These are phyloP conservation scores for Toxonevra muliebris DNA, from an alignment of 2,888 invertebrate genomes.

Conservation along the genomic window DNA sequence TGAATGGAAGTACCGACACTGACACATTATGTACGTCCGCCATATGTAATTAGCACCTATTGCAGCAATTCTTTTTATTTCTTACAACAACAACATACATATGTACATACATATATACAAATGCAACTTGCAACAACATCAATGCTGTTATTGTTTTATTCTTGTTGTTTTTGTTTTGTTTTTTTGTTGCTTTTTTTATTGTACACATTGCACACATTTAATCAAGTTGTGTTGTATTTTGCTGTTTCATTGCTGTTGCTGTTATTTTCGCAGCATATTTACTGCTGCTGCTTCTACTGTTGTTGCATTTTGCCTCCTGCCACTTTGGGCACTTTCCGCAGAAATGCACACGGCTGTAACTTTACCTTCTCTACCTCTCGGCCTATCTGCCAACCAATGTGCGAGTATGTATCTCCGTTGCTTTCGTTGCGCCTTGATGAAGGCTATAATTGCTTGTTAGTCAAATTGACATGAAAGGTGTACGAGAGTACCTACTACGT, in stretches of 20 bases:
- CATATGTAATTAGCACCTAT: slow-evolving; percentile 47
- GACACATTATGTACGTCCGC: slow-evolving; percentile 16
- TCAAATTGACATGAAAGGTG: slow-evolving; percentile 44
- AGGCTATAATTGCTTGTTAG: slow-evolving; percentile 45
- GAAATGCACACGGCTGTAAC: slow-evolving; percentile 23
- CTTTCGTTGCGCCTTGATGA: slow-evolving; percentile 43
- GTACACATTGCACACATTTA: neutral
- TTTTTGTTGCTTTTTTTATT: slow-evolving; percentile 1
- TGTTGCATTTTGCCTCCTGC: slow-evolving; percentile 8
- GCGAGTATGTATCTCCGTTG: slow-evolving; percentile 13
- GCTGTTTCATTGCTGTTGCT: slow-evolving; percentile 15
- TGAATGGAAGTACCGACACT: no score
- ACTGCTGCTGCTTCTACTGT: slow-evolving; percentile 8
- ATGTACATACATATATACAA: no score
- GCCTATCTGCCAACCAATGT: slow-evolving; percentile 30
- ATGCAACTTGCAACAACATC: neutral
- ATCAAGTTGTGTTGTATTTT: slow-evolving; percentile 12
- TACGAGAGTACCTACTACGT: no score
- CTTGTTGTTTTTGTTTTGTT: slow-evolving; percentile 12
- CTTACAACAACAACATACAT: slow-evolving; percentile 15
- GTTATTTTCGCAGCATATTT: neutral
- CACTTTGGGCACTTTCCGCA: slow-evolving; percentile 20
- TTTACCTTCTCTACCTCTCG: neutral
- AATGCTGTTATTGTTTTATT: no score
- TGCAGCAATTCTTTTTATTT: slow-evolving; percentile 34